Evolutionary conservation across 2,888 invertebrate species (phyloP).

Genomic region (Oxyscelio sp.): DNA sequence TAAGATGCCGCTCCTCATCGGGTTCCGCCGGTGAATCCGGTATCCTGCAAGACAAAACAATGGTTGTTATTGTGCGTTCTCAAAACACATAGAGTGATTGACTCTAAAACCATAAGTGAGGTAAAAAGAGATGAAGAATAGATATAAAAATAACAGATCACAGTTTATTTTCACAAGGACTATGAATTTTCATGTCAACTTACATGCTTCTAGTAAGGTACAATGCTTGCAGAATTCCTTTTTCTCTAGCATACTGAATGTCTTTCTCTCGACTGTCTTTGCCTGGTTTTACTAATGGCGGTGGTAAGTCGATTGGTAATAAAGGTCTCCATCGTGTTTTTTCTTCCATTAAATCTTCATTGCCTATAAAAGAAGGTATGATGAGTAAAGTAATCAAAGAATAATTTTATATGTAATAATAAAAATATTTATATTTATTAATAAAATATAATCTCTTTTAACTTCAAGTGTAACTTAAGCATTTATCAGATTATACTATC

Average conservation of each 20-base stretch:
- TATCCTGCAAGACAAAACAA: conserved; percentile 90
- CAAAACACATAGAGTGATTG: too few species aligned
- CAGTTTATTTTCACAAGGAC: too few species aligned
- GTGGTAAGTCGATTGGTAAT: conserved; percentile 92
- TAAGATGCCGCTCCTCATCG: conserved; percentile 93
- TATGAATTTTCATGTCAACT: too few species aligned
- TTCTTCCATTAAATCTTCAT: conserved; percentile 94
- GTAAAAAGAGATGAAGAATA: too few species aligned
- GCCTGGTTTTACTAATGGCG: conserved; percentile 92
- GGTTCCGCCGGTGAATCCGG: conserved; percentile 97
- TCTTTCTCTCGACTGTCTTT: conserved; percentile 95
- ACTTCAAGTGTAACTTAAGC: too few species aligned
- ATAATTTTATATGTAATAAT: too few species aligned
- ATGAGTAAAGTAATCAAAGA: too few species aligned
- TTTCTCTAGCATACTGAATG: conserved; percentile 96
- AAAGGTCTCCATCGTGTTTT: conserved; percentile 93
- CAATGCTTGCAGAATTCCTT: conserved; percentile 94
- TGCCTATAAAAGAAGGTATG: conserved; percentile 81
- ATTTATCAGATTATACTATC: too few species aligned
- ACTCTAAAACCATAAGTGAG: too few species aligned
- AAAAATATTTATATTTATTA: too few species aligned
- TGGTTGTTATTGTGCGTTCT: not conserved
- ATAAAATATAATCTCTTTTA: too few species aligned
- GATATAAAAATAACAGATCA: too few species aligned
- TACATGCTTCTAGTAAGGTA: conserved; percentile 94